A percentile compares a stretch with the other conserved stretches of the same genome.
Evolutionary conservation across 2,797 vertebrate genomes (phyloP).

Genomic region (Acrossocheilus fasciatus): DNA sequence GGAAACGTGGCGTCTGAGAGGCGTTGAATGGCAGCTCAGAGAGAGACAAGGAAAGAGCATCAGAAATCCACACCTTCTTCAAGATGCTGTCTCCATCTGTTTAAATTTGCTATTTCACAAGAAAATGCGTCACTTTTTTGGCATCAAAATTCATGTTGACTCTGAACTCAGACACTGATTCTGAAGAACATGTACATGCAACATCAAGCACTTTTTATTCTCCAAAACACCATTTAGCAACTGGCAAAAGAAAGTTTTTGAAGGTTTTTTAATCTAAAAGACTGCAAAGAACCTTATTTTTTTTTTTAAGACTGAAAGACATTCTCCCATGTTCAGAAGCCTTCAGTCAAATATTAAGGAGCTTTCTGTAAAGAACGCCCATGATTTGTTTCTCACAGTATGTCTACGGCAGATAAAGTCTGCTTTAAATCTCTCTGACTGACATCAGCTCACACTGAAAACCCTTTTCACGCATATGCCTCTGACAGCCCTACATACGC

Average conservation of each 20-base stretch:
- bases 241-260: neutral
- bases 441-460: neutral
- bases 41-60: neutral
- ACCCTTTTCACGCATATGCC: neutral
- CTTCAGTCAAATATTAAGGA: neutral
- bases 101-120: neutral
- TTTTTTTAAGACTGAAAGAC: no score
- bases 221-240: no score
- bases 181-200: neutral
- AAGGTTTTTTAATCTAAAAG: no score
- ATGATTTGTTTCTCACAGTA: neutral
- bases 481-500: neutral
- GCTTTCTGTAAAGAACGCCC: neutral
- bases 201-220: neutral
- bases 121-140: neutral
- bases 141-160: neutral
- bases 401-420: neutral
- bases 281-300: neutral
- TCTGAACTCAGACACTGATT: neutral
- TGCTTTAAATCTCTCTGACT: constrained; percentile 8
- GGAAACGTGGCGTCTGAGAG: constrained; percentile 2
- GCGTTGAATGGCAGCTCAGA: constrained; percentile 6
- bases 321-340: neutral
- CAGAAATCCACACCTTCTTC: neutral
- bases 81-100: constrained; percentile 21